Base-by-base conservation (phyloP, 2,888 invertebrate genomes). In the Blomia tropicalis region DNA sequence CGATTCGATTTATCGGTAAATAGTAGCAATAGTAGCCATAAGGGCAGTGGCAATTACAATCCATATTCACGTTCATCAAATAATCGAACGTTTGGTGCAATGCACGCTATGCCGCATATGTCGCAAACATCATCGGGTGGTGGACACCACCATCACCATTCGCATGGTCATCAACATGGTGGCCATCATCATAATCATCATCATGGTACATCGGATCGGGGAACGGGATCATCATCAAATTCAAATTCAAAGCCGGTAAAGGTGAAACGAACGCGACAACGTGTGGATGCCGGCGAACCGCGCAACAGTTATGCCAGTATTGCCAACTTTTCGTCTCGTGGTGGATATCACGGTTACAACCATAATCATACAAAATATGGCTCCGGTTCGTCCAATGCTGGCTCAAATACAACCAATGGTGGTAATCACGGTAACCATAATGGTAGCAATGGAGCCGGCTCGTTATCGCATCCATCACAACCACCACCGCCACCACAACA, bases 211-310 rank as follows among this genome's bases (percentile, higher is more conserved):
- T n/a, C n/a, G n/a, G n/a, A n/a, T n/a, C n/a, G n/a, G n/a, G n/a
- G n/a, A n/a, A n/a, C n/a, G n/a, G n/a, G n/a, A n/a, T n/a, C n/a
- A n/a, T 17, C 7, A 7, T 17, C 7, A 36, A 7, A 36, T 7
- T 36, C 36, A 7, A 36, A 44, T 44, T 27, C 25, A 14, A 56
- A 56, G 29, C 56, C 69, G 66, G 71, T 72, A 69, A 76, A 77
- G 73, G 73, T 84, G 78, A 88, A 87, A 80, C 84, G 88, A 79
- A 86, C 85, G 80, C 83, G 89, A 82, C 88, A 89, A 82, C 85
- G 88, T 79, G 89, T 88, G 80, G 88, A 89, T 85, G 89, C 88
- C 80, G 88, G 89, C 73, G 88, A 90, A 80, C 75, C 75, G 7
- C 85, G 88, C 78, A 89, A 88, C 81, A 85, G 86, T 77, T 89